Conservation (phyloP, 2,113 vertebrate genomes). For the Vimba vimba region DNA sequence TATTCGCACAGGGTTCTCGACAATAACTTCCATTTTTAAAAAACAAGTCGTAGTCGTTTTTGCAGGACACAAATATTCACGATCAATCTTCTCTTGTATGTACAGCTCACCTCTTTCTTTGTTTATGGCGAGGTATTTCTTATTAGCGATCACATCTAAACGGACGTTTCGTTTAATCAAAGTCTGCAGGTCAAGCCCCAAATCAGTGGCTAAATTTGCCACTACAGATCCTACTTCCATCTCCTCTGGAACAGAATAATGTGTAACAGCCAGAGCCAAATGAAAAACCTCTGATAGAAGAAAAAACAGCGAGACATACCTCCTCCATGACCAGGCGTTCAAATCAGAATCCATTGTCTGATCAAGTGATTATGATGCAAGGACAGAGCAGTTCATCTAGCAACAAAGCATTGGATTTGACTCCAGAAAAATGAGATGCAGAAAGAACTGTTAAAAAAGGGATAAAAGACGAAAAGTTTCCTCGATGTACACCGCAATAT, state of each 20-base stretch:
- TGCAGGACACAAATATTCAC: conserved; percentile 58
- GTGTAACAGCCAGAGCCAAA: conserved; percentile 8
- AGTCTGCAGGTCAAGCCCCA: conserved; percentile 67
- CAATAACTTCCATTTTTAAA: conserved; percentile 46
- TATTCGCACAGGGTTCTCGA: conserved; percentile 55
- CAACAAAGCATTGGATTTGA: not conserved
- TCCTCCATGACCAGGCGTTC: not conserved
- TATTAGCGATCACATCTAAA: conserved; percentile 49
- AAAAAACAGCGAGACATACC: not conserved
- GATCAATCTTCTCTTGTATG: conserved; percentile 50
- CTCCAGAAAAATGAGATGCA: not conserved
- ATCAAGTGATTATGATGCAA: not conserved
- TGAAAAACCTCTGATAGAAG: not conserved
- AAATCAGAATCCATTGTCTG: conserved; percentile 1
- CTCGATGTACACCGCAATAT: not conserved
- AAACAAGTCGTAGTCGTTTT: conserved; percentile 45
- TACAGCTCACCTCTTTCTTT: conserved; percentile 52
- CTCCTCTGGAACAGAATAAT: conserved; percentile 74
- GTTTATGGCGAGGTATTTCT: conserved; percentile 69
- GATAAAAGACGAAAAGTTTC: not conserved
- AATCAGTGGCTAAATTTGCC: conserved; percentile 73
- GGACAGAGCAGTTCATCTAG: not conserved
- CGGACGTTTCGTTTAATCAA: conserved; percentile 59
- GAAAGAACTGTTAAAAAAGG: not conserved
- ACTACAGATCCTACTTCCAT: conserved; percentile 73